Base-by-base conservation (phyloP, 2,888 invertebrate species). In the Dolichomitus sp. region DNA sequence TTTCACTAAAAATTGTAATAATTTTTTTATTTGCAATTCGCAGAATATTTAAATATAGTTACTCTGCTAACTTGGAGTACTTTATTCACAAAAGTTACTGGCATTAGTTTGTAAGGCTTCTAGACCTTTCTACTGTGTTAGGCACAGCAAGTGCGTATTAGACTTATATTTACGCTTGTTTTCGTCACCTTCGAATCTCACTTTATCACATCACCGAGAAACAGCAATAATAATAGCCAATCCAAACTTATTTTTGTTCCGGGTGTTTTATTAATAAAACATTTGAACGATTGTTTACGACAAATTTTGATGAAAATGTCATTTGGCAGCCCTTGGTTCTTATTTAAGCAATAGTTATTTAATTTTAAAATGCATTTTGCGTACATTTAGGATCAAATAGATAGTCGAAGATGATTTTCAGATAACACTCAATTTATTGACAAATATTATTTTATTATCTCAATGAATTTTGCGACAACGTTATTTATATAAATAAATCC, bases 151-250 rank as follows among this genome's bases (percentile, higher is more conserved):
- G 54, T 14, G 14, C 9, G 54, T 27, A 54, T 27, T 54, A 54
- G 1, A 23, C 27, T 12, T 54, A 54, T 54, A 54, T 27, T 14
- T 23, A 27, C 27, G 14, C 54, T 57, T 57, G 33, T 33, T 57
- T 57, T 57, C 57, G n/a, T 57, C 57, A 57, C 30, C 57, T 33
- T 30, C 33, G 57, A 12, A n/a, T 54, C 57, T n/a, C 14, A 33
- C 30, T 57, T 30, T n/a, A 33, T 57, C 30, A 12, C 14, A 30
- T n/a, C 14, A 57, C 5, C 7, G n/a, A 30, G n/a, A 57, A 57
- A 23, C 12, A 27, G 14, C 30, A 12, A 23, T 54, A 27, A 23
- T 54, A 27, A 27, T 30, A 54, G 3, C 27, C 1, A 3, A 54
- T 9, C 17, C 7, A 50, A 17, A 7, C 5, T 50, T 50, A 19